A percentile compares a stretch with the other conserved stretches of the same genome.
These are phyloP conservation scores for Vulpes ferrilata DNA, from an alignment of 2,113 vertebrate species.

Conservation along the genomic window DNA sequence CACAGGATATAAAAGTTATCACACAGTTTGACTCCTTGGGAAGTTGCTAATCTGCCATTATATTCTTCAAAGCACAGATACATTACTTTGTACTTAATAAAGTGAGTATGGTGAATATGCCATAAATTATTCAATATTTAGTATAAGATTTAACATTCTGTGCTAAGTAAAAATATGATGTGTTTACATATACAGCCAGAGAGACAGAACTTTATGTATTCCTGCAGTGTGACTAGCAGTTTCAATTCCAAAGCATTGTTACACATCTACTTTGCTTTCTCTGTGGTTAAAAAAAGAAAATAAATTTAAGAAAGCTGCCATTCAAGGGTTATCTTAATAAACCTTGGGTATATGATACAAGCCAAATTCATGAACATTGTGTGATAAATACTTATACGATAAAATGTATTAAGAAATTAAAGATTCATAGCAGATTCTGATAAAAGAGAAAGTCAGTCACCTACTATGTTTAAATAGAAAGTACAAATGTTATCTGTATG, in stretches of 20 bases:
- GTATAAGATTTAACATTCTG: not conserved
- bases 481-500: not conserved
- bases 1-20: not conserved
- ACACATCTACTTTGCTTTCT: not conserved
- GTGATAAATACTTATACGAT: slow-evolving; percentile 63
- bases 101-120: not conserved
- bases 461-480: slow-evolving; percentile 42
- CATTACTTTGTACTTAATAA: not conserved
- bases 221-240: not conserved
- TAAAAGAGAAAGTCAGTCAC: slow-evolving; percentile 68
- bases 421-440: slow-evolving; percentile 72
- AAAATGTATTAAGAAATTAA: slow-evolving; percentile 71
- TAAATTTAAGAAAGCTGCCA: not conserved
- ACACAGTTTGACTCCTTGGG: not conserved
- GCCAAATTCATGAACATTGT: slow-evolving; percentile 57
- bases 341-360: slow-evolving; percentile 16
- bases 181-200: not conserved
- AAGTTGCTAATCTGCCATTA: not conserved
- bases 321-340: slow-evolving; percentile 65
- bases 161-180: not conserved
- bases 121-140: not conserved
- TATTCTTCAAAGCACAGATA: slow-evolving; percentile 37
- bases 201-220: not conserved
- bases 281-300: not conserved
- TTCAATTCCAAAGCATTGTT: slow-evolving; percentile 18